Base-by-base conservation (phyloP, 2,888 invertebrate species). In the Aelia acuminata region DNA sequence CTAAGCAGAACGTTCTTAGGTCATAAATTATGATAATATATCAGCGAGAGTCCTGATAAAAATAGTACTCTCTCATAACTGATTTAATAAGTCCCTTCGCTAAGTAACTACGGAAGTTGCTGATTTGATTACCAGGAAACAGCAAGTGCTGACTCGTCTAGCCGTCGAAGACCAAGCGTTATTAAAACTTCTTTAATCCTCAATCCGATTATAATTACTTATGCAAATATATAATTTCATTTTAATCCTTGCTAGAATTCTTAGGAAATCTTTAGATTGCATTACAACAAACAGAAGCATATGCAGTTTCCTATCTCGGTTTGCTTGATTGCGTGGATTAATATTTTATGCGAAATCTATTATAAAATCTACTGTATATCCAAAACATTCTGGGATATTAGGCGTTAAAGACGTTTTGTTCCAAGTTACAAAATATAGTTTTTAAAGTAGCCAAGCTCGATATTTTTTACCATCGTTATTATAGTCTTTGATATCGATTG, bases 41-140 rank as follows among this genome's bases (percentile, higher is more conserved):
- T n/a, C 80, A 10, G n/a, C 8, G 43, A 80, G 43, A 43, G 22
- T 15, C 11, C 1, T 80, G 43, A 80, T 39, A 80, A 47, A n/a
- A 75, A 80, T n/a, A 47, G n/a, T 80, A 43, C 43, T 80, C 43
- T 80, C 43, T 43, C 10, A 13, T 43, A 43, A 43, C 22, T 80
- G 80, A 80, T 80, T 80, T 47, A n/a, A n/a, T n/a, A 39, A 80
- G 43, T 15, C 80, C 80, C 80, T 43, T 47, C 80, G n/a, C 80
- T 80, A 22, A n/a, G 39, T 43, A 80, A 80, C 43, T 80, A 80
- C n/a, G 80, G 43, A 80, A 80, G 43, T 43, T 80, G 80, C 80
- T 80, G 43, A 80, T 15, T 80, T 22, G 43, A 80, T 80, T 80
- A 80, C 43, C n/a, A 43, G 43, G 20, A 80, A n/a, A 80, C 43